These are phyloP conservation scores for Chymomyza caudatula DNA, from an alignment of 2,888 invertebrate genomes.

Conservation along the genomic window DNA sequence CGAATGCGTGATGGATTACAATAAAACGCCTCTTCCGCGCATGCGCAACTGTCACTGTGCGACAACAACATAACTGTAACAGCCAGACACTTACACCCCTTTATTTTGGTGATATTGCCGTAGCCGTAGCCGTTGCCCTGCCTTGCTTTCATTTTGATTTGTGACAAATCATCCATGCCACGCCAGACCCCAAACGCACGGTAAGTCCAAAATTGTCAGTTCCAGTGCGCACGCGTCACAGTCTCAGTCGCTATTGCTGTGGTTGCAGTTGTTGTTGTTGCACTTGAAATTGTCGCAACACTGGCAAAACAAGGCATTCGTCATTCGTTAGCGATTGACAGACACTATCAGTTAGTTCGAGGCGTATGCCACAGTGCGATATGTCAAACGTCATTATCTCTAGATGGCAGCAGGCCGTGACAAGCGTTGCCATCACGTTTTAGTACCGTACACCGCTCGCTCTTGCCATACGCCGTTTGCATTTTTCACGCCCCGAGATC, in stretches of 20 bases:
- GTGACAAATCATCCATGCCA: conserved; percentile 61
- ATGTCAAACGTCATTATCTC: conserved; percentile 62
- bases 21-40: conserved; percentile 14
- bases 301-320: conserved; percentile 69
- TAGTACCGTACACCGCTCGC: background rate
- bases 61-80: background rate
- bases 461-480: conserved; percentile 10
- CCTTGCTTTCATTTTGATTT: conserved; percentile 64
- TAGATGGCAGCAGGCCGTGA: conserved; percentile 22
- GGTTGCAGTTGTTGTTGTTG: too few relatives aligned
- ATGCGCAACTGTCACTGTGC: background rate
- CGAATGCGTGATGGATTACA: conserved; percentile 68
- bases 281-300: conserved; percentile 66
- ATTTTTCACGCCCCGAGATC: conserved; percentile 23
- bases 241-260: background rate
- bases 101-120: conserved; percentile 19
- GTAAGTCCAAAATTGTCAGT: background rate
- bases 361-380: conserved; percentile 52
- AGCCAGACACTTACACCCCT: conserved; percentile 48
- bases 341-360: conserved; percentile 16
- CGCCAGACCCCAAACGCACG: background rate
- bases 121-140: conserved; percentile 14
- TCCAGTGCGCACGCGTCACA: conserved; percentile 4
- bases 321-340: conserved; percentile 51
- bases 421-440: conserved; percentile 13